These are phyloP conservation scores for Rhabdornis inornatus DNA, from an alignment of 2,113 vertebrate genomes.

Conservation along the genomic window DNA sequence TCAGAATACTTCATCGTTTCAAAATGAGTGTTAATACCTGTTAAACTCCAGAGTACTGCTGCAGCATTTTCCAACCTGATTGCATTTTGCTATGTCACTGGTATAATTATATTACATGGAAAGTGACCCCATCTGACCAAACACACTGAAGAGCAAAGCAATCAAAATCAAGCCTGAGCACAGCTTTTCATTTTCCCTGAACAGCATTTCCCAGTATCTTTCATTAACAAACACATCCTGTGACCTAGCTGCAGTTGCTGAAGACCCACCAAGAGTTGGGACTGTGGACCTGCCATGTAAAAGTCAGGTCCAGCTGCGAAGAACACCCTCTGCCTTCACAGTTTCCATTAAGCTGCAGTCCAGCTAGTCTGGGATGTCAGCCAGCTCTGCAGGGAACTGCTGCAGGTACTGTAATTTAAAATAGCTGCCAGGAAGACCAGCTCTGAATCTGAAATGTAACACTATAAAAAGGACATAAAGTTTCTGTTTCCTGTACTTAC, in stretches of 20 bases:
- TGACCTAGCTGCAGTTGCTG: background rate
- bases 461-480: constrained; percentile 3
- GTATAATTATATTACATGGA: background rate
- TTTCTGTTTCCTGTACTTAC: background rate
- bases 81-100: background rate
- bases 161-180: background rate
- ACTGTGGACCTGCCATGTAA: background rate
- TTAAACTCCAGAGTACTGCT: background rate
- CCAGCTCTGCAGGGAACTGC: constrained; percentile 15
- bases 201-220: background rate
- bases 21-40: background rate
- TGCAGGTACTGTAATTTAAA: constrained; percentile 27
- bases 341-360: background rate
- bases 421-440: constrained; percentile 2
- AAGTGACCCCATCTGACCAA: background rate
- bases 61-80: background rate
- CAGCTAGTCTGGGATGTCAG: constrained; percentile 9
- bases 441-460: constrained; percentile 15
- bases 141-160: constrained; percentile 4
- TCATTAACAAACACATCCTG: background rate
- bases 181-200: background rate
- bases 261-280: background rate
- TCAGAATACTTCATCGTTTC: background rate
- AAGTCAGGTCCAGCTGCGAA: background rate
- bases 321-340: background rate